Evolutionary conservation across 2,797 vertebrate species (phyloP).

Genomic region (Apodemus agrarius): DNA sequence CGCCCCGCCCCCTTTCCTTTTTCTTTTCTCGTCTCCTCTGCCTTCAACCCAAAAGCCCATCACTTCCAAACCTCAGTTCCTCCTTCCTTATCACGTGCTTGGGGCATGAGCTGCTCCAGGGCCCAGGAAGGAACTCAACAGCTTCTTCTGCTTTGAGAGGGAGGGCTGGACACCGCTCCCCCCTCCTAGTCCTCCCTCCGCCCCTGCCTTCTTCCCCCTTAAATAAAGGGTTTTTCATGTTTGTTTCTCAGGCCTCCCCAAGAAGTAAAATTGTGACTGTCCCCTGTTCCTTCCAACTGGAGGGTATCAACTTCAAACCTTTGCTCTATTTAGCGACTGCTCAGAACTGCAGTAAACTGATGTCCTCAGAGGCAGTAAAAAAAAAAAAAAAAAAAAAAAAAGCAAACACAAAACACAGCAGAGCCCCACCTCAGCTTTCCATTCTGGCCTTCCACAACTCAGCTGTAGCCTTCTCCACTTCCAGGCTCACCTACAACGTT

Average conservation of each 20-base stretch:
- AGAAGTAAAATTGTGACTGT: constrained; percentile 63
- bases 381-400: no score
- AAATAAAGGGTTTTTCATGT: constrained; percentile 69
- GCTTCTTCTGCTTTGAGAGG: constrained; percentile 51
- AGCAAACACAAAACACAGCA: background rate
- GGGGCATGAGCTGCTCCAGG: background rate
- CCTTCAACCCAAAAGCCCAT: constrained; percentile 49
- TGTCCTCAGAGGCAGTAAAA: background rate
- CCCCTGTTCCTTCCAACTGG: constrained; percentile 30
- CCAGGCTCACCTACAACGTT: constrained; percentile 86
- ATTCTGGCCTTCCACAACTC: constrained; percentile 36
- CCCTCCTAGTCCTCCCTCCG: no score
- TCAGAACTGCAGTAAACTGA: background rate
- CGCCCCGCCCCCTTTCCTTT: background rate
- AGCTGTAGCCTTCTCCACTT: constrained; percentile 74
- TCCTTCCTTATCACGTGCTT: constrained; percentile 15
- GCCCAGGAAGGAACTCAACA: background rate
- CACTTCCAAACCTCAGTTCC: constrained; percentile 15
- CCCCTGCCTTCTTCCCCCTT: background rate
- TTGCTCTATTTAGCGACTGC: background rate
- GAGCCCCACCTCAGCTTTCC: constrained; percentile 5
- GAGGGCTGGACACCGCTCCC: background rate
- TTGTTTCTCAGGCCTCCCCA: constrained; percentile 49
- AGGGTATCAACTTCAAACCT: constrained; percentile 62
- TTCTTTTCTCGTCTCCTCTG: background rate